These are phyloP conservation scores for Notodonta ziczac DNA, from an alignment of 2,888 invertebrate species.

Conservation along the genomic window DNA sequence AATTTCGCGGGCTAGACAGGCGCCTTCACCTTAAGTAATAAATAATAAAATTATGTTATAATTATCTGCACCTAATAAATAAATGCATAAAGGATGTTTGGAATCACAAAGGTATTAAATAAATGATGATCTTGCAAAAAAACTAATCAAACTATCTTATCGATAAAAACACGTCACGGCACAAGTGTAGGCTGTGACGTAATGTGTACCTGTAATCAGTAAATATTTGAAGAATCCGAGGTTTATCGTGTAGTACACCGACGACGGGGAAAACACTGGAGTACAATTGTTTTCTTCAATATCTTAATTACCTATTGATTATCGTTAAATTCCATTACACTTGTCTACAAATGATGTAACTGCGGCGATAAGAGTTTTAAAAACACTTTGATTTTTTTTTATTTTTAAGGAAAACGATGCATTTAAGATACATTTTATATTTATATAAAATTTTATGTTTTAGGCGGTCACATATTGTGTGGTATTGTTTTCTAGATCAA, in stretches of 20 bases:
- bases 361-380: constrained; percentile 25
- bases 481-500: background rate
- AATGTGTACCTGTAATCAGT: constrained; percentile 45
- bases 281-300: constrained; percentile 54
- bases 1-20: no score
- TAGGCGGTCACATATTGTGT: no score
- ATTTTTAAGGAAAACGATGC: background rate
- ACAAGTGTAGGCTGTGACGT: constrained; percentile 28
- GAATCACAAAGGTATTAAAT: background rate
- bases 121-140: constrained; percentile 23
- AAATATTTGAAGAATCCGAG: constrained; percentile 66
- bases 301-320: constrained; percentile 62
- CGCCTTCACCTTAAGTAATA: no score
- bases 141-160: constrained; percentile 21
- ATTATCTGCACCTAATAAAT: no score
- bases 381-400: constrained; percentile 23
- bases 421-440: no score
- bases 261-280: constrained; percentile 43
- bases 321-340: constrained; percentile 55
- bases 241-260: constrained; percentile 54
- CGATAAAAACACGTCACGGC: constrained; percentile 24
- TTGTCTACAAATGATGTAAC: constrained; percentile 42
- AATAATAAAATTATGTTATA: no score
- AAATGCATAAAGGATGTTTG: no score
- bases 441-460: no score